phyloP scores from a whole-genome alignment of 2,888 invertebrate species.

The Erebia ligea region DNA sequence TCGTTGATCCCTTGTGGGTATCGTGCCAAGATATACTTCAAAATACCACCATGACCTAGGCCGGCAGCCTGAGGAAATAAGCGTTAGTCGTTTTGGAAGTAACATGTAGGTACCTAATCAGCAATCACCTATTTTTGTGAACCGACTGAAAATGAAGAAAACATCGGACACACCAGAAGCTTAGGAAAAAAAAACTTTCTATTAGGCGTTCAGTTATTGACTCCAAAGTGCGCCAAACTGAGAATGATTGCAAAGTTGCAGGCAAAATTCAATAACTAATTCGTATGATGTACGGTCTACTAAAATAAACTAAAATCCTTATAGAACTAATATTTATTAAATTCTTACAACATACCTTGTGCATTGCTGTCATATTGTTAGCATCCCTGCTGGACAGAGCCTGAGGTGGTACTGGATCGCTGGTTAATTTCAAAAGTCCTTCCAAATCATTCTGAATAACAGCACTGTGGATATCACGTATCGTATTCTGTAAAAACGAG shows the following conservation, averaged over 20 bases:
- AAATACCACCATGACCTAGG: slow-evolving; percentile 88
- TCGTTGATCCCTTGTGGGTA: slow-evolving; percentile 87
- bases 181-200: no score
- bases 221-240: no score
- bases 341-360: slow-evolving; percentile 85
- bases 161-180: no score
- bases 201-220: no score
- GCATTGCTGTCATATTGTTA: slow-evolving; percentile 93
- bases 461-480: slow-evolving; percentile 91
- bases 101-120: background rate
- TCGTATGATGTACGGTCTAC: no score
- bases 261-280: no score
- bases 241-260: no score
- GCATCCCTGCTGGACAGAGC: slow-evolving; percentile 89
- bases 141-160: background rate
- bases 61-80: slow-evolving; percentile 87
- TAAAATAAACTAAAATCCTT: no score
- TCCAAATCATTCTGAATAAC: slow-evolving; percentile 91
- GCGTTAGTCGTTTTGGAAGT: background rate
- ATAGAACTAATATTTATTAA: no score
- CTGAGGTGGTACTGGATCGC: slow-evolving; percentile 87
- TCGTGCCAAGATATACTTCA: slow-evolving; percentile 87
- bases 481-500: slow-evolving; percentile 85
- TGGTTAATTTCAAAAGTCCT: slow-evolving; percentile 85
- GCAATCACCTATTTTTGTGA: background rate